Evolutionary conservation across 2,888 invertebrate species (phyloP), one percentile per base, ranked within the genome.

Genomic region (Ectemnius cavifrons): DNA sequence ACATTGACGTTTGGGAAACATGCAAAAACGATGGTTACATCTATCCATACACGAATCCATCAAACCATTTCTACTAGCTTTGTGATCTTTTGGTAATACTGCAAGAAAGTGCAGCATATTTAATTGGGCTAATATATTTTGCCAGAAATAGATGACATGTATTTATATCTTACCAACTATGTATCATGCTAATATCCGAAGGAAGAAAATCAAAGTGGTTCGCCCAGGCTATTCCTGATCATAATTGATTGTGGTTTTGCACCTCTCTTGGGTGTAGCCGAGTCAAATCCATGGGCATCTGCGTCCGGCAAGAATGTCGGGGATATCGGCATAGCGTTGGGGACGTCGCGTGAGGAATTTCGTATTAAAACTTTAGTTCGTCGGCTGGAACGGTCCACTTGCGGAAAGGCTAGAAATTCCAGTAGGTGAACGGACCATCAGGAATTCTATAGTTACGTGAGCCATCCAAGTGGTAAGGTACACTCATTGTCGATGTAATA

Each of bases 311-410:
- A 77, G 81, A 81, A 83, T 83, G 75, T 73, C 71, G 47, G 63
- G 75, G 67, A 63, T 71, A 80, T 83, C 83, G 75, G 61, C 71
- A 67, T 49, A 59, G 62, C 28, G 23, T 49, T 14, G 52, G 16
- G 47, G 20, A n/a, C 71, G 73, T 73, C 83, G 83, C 73, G 80
- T 73, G 74, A 80, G 83, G 83, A 83, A 83, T 83, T 83, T 72
- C 67, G 80, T 81, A 83, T 83, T 83, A 83, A 83, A 83, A 83
- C 83, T 83, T 83, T 80, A 83, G 73, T 69, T 63, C 70, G 68
- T 58, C 67, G 62, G 61, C 37, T 56, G 57, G 60, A 72, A 60
- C 58, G 46, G 60, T 45, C 68, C 60, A 67, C 64, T 75, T 75
- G 74, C 71, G 80, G 73, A 62, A 75, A 80, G 73, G 75, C 60